phyloP scores from a whole-genome alignment of 2,797 vertebrate species.

The Acanthiza pusilla region DNA sequence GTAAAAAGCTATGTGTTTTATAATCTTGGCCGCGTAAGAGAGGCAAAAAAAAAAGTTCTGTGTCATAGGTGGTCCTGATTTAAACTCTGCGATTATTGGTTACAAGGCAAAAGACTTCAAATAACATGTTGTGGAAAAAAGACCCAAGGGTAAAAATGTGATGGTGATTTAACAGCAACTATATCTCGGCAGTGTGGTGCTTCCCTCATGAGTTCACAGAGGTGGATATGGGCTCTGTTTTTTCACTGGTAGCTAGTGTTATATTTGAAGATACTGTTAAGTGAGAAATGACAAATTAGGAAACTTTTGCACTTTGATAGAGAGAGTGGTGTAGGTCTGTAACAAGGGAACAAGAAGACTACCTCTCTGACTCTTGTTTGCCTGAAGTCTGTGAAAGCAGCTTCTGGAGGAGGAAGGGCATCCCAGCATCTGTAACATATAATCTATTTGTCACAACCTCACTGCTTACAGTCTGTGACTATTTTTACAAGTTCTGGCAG shows the following conservation, averaged over 20 bases:
- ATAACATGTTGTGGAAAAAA: background rate
- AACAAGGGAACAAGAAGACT: background rate
- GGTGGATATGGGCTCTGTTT: background rate
- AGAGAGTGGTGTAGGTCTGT: background rate
- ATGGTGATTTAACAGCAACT: background rate
- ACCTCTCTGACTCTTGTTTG: background rate
- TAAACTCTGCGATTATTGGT: background rate
- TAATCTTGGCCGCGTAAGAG: background rate
- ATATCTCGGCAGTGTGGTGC: background rate
- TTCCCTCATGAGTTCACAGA: background rate
- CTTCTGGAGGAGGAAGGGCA: background rate
- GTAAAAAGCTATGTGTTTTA: background rate
- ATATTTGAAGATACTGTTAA: background rate
- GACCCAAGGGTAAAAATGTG: background rate
- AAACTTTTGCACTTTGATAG: background rate
- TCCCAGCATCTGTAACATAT: background rate
- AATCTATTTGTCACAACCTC: background rate
- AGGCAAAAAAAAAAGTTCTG: background rate
- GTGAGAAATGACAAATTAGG: background rate
- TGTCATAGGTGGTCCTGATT: background rate
- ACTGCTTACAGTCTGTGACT: background rate
- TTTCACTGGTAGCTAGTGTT: background rate
- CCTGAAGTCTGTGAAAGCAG: background rate
- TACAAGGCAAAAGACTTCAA: background rate
- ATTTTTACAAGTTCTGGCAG: background rate